Base-by-base conservation (phyloP, 2,888 invertebrate genomes). In the Nysson spinosus region DNA sequence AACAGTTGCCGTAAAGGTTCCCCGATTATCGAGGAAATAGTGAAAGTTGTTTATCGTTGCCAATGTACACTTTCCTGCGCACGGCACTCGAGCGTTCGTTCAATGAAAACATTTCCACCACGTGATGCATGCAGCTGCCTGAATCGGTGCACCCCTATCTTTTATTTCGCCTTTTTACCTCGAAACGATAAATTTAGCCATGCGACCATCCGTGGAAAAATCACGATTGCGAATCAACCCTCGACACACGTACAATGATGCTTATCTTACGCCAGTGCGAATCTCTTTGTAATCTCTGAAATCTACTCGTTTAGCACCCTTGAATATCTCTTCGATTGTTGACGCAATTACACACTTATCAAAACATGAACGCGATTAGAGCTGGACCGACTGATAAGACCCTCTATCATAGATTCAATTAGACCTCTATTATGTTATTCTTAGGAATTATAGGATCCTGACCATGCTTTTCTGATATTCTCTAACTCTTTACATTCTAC, bases 11-110 rank as follows among this genome's bases (percentile, higher is more conserved):
- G 26, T 11, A 50, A 52, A 60, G 32, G 46, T 35, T 26, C 20
- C 28, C 11, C 44, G 44, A 58, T 61, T 52, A 56, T 49, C 61
- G 39, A 22, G 43, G 39, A 44, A 55, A 44, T 6, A 43, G 55
- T 44, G 55, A 44, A 56, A 55, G 55, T 56, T 62, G 55, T 55
- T 62, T 56, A 44, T 49, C 28, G 42, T 30, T 30, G 39, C 39
- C 35, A 7, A 34, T 24, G 47, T n/a, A 19, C 35, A 12, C 17
- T 26, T 37, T 26, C 26, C 11, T 11, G 2, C 19, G 37, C 19
- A n/a, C 19, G 37, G 11, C 3, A 1, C 34, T 30, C 30, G 30
- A 14, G 14, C 17, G 37, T 34, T 47, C 47, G 7, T 35, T 37
- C 47, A 19, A 39, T 30, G 50, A 14, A 39, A 39, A 50, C 39